These are phyloP conservation scores for Gymnoscopelus braueri DNA, from an alignment of 2,797 vertebrate species.

Conservation along the genomic window DNA sequence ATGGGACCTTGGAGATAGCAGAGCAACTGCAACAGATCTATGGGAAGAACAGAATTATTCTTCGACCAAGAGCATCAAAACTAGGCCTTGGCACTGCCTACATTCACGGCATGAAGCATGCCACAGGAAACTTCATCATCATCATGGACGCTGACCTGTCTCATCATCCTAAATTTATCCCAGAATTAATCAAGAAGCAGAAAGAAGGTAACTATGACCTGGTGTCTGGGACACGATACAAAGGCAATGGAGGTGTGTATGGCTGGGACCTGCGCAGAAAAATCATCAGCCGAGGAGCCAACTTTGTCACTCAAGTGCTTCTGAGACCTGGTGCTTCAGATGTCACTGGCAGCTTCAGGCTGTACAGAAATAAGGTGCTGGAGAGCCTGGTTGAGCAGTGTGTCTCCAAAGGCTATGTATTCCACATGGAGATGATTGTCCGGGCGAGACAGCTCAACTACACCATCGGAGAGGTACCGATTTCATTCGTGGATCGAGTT, in stretches of 20 bases:
- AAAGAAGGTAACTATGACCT: conserved; percentile 92
- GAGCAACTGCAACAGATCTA: conserved; percentile 92
- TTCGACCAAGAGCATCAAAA: conserved; percentile 90
- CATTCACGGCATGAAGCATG: conserved; percentile 94
- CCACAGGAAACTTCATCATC: conserved; percentile 92
- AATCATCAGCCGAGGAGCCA: conserved; percentile 94
- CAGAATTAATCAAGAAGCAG: conserved; percentile 96
- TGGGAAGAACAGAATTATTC: conserved; percentile 92
- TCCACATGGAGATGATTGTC: conserved; percentile 99
- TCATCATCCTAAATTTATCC: conserved; percentile 98
- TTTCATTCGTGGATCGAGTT: conserved; percentile 98
- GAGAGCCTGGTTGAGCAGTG: conserved; percentile 91
- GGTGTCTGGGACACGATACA: conserved; percentile 95
- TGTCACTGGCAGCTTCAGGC: conserved; percentile 97
- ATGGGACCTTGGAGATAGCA: conserved; percentile 91
- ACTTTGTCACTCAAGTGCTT: conserved; percentile 93
- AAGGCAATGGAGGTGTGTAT: conserved; percentile 92
- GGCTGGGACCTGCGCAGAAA: conserved; percentile 98
- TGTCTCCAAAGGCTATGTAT: conserved; percentile 98
- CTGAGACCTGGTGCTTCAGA: conserved; percentile 94
- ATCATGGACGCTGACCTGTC: conserved; percentile 99
- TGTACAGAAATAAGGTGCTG: conserved; percentile 93
- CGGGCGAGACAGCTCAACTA: conserved; percentile 94
- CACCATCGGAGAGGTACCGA: conserved; percentile 94
- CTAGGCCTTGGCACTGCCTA: conserved; percentile 96